These are phyloP conservation scores for Garra rufa DNA, from an alignment of 2,113 vertebrate species.

Conservation along the genomic window DNA sequence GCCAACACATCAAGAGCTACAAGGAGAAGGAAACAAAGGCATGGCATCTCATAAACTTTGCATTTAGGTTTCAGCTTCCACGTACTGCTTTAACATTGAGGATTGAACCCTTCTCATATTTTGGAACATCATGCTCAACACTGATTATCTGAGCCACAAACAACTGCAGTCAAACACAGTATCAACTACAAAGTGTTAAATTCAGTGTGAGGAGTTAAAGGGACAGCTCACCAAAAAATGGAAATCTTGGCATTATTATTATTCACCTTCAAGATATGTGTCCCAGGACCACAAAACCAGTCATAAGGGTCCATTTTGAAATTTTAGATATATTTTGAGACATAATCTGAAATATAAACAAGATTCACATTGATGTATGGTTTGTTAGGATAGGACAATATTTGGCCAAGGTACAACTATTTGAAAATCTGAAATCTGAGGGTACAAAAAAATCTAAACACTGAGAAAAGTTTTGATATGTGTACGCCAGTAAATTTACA, in stretches of 20 bases:
- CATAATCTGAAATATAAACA: too few species aligned
- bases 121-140: constrained; percentile 19
- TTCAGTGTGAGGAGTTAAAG: neutral
- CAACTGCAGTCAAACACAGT: constrained; percentile 12
- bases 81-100: neutral
- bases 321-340: too few species aligned
- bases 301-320: too few species aligned
- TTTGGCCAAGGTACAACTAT: too few species aligned
- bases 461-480: too few species aligned
- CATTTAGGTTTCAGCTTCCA: constrained; percentile 16
- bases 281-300: too few species aligned
- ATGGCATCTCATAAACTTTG: constrained; percentile 20
- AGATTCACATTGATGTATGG: too few species aligned
- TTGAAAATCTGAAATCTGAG: too few species aligned
- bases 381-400: too few species aligned
- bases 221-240: neutral
- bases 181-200: neutral
- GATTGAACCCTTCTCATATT: neutral
- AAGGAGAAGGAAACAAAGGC: neutral
- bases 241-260: neutral
- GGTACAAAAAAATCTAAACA: too few species aligned
- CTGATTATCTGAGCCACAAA: constrained; percentile 8
- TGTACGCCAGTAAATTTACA: too few species aligned
- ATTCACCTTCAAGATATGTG: neutral
- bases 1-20: constrained; percentile 27